phyloP scores from a whole-genome alignment of 2,113 vertebrate genomes.

The Coturnix japonica region DNA sequence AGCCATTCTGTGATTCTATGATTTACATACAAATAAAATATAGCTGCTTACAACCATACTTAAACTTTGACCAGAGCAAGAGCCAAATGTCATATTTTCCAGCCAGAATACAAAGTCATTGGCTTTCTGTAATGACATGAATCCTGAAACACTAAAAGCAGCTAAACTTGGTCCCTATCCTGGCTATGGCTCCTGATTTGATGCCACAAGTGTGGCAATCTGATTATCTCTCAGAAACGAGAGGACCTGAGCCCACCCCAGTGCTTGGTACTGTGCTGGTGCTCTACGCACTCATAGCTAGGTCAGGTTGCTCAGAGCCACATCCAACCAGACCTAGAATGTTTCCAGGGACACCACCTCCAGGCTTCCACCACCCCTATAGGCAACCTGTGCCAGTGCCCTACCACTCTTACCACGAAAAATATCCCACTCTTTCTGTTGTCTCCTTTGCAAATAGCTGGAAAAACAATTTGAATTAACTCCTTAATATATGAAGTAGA shows the following conservation, averaged over 20 bases:
- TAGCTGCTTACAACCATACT: neutral
- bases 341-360: no score
- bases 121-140: neutral
- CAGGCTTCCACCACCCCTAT: no score
- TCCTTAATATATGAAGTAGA: neutral
- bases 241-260: rapidly evolving
- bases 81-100: neutral
- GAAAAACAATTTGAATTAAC: neutral
- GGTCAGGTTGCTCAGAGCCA: no score
- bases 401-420: no score
- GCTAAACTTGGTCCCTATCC: neutral
- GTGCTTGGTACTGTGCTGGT: neutral
- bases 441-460: neutral
- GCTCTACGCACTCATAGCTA: neutral
- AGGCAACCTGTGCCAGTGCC: no score
- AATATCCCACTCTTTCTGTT: no score
- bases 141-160: neutral
- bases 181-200: no score
- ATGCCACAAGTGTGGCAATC: neutral
- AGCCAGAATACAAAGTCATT: neutral
- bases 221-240: rapidly evolving
- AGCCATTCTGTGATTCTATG: no score
- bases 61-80: neutral
- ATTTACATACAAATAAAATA: neutral
- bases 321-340: no score